phyloP scores from a whole-genome alignment of 2,797 vertebrate species.

The Silurus aristotelis region DNA sequence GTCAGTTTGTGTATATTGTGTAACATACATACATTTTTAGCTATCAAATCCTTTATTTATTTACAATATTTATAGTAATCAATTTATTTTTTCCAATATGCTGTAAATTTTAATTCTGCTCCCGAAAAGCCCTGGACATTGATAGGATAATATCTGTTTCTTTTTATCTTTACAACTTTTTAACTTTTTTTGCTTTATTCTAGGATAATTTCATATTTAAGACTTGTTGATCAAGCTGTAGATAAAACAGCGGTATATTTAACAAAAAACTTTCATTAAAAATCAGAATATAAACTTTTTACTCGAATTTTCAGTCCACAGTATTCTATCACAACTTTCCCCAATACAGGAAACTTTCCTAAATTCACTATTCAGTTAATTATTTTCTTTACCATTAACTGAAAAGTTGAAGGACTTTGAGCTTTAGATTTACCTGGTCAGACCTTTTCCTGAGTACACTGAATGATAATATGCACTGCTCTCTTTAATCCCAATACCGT shows the following conservation, averaged over 20 bases:
- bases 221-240: not conserved
- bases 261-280: not conserved
- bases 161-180: not conserved
- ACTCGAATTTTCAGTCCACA: not conserved
- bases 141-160: not conserved
- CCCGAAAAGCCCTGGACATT: not conserved
- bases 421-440: slow-evolving; percentile 84
- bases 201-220: too few relatives aligned
- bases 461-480: slow-evolving; percentile 98
- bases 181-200: not conserved
- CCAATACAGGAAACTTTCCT: not conserved
- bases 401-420: not conserved
- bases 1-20: not conserved
- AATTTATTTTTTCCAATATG: not conserved
- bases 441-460: slow-evolving; percentile 96
- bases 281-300: not conserved
- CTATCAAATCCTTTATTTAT: not conserved
- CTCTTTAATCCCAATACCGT: slow-evolving; percentile 98
- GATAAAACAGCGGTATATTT: not conserved
- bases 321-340: too few relatives aligned
- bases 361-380: not conserved
- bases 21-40: not conserved
- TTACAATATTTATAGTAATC: not conserved
- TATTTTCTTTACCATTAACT: not conserved
- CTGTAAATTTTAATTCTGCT: not conserved